Conservation (phyloP, 2,797 vertebrate species). For the Menidia menidia region DNA sequence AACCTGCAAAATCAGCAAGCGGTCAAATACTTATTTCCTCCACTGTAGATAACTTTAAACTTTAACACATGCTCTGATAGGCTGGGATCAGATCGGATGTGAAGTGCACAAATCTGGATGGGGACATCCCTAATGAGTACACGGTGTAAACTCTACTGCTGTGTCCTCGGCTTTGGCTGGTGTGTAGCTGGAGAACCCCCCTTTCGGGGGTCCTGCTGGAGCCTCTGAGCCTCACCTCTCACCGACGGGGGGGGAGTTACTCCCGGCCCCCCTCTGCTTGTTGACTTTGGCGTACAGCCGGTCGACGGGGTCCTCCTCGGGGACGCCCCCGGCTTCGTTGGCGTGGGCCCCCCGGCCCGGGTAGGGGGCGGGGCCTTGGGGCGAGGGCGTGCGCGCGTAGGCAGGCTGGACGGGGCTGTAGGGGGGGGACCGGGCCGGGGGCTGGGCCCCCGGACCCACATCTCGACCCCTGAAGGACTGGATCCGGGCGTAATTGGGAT, state of each 20-base stretch:
- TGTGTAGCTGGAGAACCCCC: background rate
- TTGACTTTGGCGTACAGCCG: constrained; percentile 96
- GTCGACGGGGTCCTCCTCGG: constrained; percentile 87
- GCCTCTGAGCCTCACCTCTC: constrained; percentile 85
- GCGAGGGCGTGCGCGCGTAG: constrained; percentile 82
- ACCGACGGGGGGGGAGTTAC: constrained; percentile 71
- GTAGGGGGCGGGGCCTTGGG: constrained; percentile 77
- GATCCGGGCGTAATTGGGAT: constrained; percentile 96
- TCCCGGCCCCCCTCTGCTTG: constrained; percentile 85
- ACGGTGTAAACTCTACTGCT: background rate
- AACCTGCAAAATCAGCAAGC: no score
- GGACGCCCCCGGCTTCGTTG: constrained; percentile 70
- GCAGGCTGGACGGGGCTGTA: constrained; percentile 77
- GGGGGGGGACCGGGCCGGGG: constrained; percentile 76
- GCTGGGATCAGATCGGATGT: no score
- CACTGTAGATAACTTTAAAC: no score
- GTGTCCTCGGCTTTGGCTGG: background rate
- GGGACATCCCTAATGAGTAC: background rate
- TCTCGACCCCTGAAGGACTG: constrained; percentile 88
- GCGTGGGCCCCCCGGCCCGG: constrained; percentile 74
- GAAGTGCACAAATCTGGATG: no score
- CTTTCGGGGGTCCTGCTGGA: background rate
- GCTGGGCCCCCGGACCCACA: constrained; percentile 53
- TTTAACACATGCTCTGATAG: no score
- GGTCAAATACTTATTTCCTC: no score